Evolutionary conservation across 2,888 invertebrate species (phyloP), one percentile per base, ranked within the genome.

Genomic region (Labia minor): DNA sequence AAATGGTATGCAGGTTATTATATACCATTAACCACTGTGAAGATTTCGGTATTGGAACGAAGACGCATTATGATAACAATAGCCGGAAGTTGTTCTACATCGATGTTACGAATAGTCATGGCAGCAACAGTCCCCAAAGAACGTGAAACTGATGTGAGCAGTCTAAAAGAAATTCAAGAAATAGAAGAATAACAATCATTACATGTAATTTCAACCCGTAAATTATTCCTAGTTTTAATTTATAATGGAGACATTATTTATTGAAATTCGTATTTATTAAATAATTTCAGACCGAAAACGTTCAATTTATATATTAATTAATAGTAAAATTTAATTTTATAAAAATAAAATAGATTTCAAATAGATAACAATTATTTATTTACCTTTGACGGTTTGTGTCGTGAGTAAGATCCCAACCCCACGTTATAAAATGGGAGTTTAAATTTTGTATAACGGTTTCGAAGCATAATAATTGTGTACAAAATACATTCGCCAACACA

Each of bases 371-470:
- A n/a, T n/a, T n/a, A n/a, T n/a, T n/a, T n/a, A n/a, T 26, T 78
- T 76, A 91, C 91, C 88, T 86, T 74, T 85, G 85, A 76, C 89
- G 87, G 78, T 97, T 97, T 72, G 88, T 85, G 70, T 91, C 89
- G 72, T 87, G 86, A 10, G 97, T 95, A 72, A 97, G 84, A 78
- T 98, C 98, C 98, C 98, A 99, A 68, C 96, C 96, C 86, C 95
- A 98, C 1, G 95, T 84, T 63, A 97, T 82, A 78, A 95, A 98
- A 81, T 95, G 94, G 67, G 87, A 87, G 67, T 89, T 86, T 63
- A 99, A 83, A 69, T 92, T 90, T 76, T 93, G 90, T 74, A 95
- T 86, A 65, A 97, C 90, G 18, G 91, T 89, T 75, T 95, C 95
- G 74, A 89, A 90, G 77, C 95, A 95, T 71, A 98, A 81, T 69